Percentiles rank a stretch among this genome's conserved stretches.
Evolutionary conservation across 1,140 invertebrate species (phyloP).

Genomic region (Meloidogyne chitwoodi): DNA sequence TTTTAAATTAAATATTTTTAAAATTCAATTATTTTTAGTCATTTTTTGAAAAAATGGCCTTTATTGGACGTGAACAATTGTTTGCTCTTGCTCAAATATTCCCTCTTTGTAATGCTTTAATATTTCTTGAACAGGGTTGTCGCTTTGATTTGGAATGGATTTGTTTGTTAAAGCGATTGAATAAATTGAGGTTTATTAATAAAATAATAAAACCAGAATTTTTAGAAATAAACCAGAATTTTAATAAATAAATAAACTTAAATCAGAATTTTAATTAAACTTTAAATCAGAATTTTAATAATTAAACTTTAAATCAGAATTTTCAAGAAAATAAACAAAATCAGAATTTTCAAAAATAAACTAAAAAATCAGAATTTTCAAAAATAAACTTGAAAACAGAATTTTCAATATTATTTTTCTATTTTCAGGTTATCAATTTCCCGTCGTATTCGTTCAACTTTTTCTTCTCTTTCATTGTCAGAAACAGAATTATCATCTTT

Average conservation of each 20-base stretch:
- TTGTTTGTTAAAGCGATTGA: constrained; percentile 11
- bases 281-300: neutral
- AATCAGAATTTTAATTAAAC: neutral
- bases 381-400: neutral
- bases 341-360: neutral
- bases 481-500: neutral
- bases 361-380: neutral
- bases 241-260: neutral
- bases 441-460: neutral
- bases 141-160: constrained; percentile 27
- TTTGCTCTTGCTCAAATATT: constrained; percentile 17
- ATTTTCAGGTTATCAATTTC: neutral
- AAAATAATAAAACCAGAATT: no score
- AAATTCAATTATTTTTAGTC: constrained; percentile 21
- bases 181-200: constrained; percentile 15
- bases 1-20: neutral
- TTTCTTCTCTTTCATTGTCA: neutral
- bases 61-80: constrained; percentile 1
- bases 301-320: neutral
- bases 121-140: constrained; percentile 25
- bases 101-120: constrained; percentile 12
- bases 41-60: constrained; percentile 27
- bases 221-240: neutral
- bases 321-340: neutral
- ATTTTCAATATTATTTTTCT: neutral